phyloP scores from a whole-genome alignment of 2,888 invertebrate species.

The Podabrus alpinus region DNA sequence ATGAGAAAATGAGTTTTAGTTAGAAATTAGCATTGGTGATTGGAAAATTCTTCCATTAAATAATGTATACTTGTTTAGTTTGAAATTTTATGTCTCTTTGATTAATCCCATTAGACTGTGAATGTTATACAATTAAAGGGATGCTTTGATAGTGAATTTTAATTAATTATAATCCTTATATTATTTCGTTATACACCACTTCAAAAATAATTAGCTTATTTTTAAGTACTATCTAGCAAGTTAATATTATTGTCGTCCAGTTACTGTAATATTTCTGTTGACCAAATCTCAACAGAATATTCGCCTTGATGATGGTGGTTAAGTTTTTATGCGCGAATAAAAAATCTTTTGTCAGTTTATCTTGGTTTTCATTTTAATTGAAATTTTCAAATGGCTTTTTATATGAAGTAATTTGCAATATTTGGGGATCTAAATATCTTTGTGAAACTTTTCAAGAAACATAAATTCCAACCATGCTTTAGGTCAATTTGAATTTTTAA shows the following conservation, averaged over 20 bases:
- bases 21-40: background rate
- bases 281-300: constrained; percentile 6
- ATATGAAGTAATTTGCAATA: constrained; percentile 1
- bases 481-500: background rate
- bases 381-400: constrained; percentile 5
- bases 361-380: constrained; percentile 14
- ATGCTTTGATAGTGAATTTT: background rate
- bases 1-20: background rate
- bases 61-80: background rate
- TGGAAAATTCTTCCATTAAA: background rate
- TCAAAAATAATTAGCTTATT: too few species aligned
- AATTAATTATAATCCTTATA: background rate
- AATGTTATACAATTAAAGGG: background rate
- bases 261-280: constrained; percentile 6
- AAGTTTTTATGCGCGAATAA: constrained; percentile 11
- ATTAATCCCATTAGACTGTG: background rate
- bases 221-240: constrained; percentile 6
- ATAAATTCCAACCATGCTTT: background rate
- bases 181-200: too few species aligned
- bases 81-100: background rate
- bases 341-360: constrained; percentile 10
- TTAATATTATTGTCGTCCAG: background rate
- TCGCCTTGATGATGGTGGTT: constrained; percentile 3
- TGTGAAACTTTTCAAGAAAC: background rate
- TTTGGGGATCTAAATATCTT: constrained; percentile 2